Percentiles rank a stretch among this genome's conserved stretches.
These are phyloP conservation scores for Siphamia tubifer DNA, from an alignment of 2,113 vertebrate species.

Conservation along the genomic window DNA sequence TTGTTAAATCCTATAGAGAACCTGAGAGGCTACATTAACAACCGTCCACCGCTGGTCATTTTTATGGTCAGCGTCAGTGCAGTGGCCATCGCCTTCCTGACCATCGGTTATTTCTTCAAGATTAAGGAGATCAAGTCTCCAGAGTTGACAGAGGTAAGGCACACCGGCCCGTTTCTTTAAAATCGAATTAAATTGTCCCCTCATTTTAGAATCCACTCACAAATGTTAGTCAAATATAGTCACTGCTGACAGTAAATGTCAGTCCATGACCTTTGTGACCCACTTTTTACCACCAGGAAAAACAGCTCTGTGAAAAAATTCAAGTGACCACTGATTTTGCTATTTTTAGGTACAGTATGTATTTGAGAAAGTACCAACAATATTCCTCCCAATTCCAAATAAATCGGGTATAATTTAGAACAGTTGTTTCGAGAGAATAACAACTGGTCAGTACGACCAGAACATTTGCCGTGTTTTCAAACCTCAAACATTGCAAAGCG, in stretches of 20 bases:
- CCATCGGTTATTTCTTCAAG: slow-evolving; percentile 98
- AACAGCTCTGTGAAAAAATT: too few relatives aligned
- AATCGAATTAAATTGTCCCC: neutral
- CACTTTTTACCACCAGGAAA: neutral
- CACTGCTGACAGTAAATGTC: neutral
- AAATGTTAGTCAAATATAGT: neutral
- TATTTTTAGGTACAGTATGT: too few relatives aligned
- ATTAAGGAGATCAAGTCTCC: slow-evolving; percentile 99
- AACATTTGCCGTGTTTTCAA: too few relatives aligned
- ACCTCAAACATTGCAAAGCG: too few relatives aligned
- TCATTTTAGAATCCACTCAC: neutral
- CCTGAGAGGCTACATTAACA: slow-evolving; percentile 92
- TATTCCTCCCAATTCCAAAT: too few relatives aligned
- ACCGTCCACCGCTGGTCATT: slow-evolving; percentile 94
- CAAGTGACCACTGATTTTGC: too few relatives aligned
- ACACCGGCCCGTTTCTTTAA: neutral
- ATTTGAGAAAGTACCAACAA: too few relatives aligned
- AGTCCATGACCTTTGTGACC: neutral
- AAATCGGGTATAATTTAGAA: too few relatives aligned
- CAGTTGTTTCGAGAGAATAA: too few relatives aligned
- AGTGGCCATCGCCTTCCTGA: slow-evolving; percentile 96
- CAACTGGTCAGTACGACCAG: too few relatives aligned
- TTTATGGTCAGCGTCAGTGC: slow-evolving; percentile 98
- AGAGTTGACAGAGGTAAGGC: slow-evolving; percentile 91
- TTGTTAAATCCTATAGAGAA: slow-evolving; percentile 92